These are phyloP conservation scores for Leptinotarsa undecemlineata DNA, from an alignment of 1,140 invertebrate species.

Conservation along the genomic window DNA sequence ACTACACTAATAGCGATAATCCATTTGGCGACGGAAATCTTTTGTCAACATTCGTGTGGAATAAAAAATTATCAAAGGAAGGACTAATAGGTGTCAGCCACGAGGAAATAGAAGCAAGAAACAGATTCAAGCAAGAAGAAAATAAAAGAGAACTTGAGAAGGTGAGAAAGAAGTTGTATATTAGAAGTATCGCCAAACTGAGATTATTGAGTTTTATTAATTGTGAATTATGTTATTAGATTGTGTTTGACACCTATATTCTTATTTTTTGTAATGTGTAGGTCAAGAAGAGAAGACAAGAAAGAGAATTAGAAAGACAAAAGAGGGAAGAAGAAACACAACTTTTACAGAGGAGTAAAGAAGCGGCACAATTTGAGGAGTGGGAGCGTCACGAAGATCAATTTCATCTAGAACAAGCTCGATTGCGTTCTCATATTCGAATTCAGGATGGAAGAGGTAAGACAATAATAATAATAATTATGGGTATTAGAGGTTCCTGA, in stretches of 20 bases:
- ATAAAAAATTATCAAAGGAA: slow-evolving; percentile 94
- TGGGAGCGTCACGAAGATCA: slow-evolving; percentile 96
- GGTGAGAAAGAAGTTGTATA: slow-evolving; percentile 51
- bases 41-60: slow-evolving; percentile 93
- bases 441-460: slow-evolving; percentile 85
- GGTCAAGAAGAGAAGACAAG: slow-evolving; percentile 87
- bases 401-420: slow-evolving; percentile 88
- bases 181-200: no score
- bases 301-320: slow-evolving; percentile 88
- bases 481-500: no score
- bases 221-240: no score
- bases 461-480: slow-evolving; percentile 44
- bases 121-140: slow-evolving; percentile 86
- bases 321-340: slow-evolving; percentile 89
- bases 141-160: slow-evolving; percentile 88
- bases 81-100: slow-evolving; percentile 78
- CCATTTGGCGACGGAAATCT: slow-evolving; percentile 97
- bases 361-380: slow-evolving; percentile 91
- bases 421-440: slow-evolving; percentile 87
- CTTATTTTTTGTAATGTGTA: slow-evolving; percentile 38
- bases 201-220: background rate
- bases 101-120: slow-evolving; percentile 84
- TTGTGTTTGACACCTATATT: no score
- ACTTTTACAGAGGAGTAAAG: slow-evolving; percentile 86
- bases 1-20: slow-evolving; percentile 98